These are phyloP conservation scores for Erithacus rubecula DNA, from an alignment of 2,797 vertebrate genomes.

Conservation along the genomic window DNA sequence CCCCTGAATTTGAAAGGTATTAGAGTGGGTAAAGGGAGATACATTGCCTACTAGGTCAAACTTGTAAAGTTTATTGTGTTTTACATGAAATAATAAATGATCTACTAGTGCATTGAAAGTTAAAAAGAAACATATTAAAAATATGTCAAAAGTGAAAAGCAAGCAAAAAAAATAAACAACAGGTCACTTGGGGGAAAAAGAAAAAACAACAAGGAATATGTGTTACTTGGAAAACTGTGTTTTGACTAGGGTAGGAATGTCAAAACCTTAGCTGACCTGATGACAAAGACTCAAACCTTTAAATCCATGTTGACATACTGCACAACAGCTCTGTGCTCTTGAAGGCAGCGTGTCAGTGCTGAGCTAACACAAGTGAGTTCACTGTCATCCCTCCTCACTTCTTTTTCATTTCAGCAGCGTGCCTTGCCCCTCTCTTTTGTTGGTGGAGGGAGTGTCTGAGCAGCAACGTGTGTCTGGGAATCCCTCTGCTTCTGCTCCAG, in stretches of 20 bases:
- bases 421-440: neutral
- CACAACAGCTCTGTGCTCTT: neutral
- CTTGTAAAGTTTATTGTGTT: neutral
- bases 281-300: neutral
- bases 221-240: neutral
- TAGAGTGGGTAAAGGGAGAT: neutral
- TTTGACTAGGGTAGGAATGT: neutral
- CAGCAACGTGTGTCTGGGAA: neutral
- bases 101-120: neutral
- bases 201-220: rapidly evolving
- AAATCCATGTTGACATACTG: neutral
- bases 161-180: neutral
- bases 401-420: rapidly evolving
- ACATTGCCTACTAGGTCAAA: neutral
- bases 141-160: neutral
- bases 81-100: neutral
- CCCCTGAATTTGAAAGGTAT: conserved; percentile 2
- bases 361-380: neutral
- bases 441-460: rapidly evolving
- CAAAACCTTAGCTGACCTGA: neutral
- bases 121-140: neutral
- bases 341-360: neutral
- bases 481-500: neutral
- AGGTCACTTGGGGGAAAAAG: neutral
- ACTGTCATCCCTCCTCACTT: neutral